A percentile compares a stretch with the other conserved stretches of the same genome.
Conservation (phyloP, 2,888 invertebrate genomes). For the Eristalinus sepulchralis region DNA sequence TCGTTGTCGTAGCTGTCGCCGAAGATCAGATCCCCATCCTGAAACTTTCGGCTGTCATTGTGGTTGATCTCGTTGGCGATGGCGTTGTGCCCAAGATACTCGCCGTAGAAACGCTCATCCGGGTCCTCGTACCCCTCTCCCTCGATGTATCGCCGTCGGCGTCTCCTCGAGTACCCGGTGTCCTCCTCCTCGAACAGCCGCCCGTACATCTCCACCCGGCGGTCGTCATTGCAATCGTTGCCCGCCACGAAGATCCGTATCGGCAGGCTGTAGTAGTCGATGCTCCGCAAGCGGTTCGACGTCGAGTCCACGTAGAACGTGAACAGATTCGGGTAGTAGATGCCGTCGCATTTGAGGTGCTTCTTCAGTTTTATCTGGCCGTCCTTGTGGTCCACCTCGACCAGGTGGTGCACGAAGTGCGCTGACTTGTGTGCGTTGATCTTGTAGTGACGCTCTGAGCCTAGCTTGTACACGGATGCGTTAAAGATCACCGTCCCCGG, state of each 20-base stretch:
- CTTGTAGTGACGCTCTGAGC: slow-evolving; percentile 89
- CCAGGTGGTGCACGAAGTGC: slow-evolving; percentile 89
- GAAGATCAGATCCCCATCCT: slow-evolving; percentile 83
- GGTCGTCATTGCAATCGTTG: slow-evolving; percentile 85
- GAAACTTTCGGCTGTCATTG: slow-evolving; percentile 78
- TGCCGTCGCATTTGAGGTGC: slow-evolving; percentile 88
- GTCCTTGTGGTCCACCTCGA: slow-evolving; percentile 87
- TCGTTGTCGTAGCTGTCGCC: slow-evolving; percentile 82
- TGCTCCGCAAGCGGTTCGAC: slow-evolving; percentile 88
- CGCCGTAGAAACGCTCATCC: slow-evolving; percentile 79
- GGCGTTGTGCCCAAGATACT: slow-evolving; percentile 69
- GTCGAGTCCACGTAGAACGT: slow-evolving; percentile 93
- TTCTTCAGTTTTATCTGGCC: slow-evolving; percentile 89
- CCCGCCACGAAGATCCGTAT: slow-evolving; percentile 89
- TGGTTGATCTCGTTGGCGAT: slow-evolving; percentile 71
- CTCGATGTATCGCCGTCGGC: slow-evolving; percentile 74
- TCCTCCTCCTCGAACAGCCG: slow-evolving; percentile 83
- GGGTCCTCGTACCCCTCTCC: slow-evolving; percentile 65
- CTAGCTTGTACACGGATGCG: slow-evolving; percentile 90
- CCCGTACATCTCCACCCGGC: slow-evolving; percentile 82
- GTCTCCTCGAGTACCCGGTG: slow-evolving; percentile 82
- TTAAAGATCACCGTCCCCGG: slow-evolving; percentile 88
- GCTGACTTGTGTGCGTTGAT: slow-evolving; percentile 91
- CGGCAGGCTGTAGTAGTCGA: slow-evolving; percentile 92
- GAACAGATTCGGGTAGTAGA: slow-evolving; percentile 91